Base-by-base conservation (phyloP, 2,797 vertebrate genomes). In the Enteromius thamalakanensis region DNA sequence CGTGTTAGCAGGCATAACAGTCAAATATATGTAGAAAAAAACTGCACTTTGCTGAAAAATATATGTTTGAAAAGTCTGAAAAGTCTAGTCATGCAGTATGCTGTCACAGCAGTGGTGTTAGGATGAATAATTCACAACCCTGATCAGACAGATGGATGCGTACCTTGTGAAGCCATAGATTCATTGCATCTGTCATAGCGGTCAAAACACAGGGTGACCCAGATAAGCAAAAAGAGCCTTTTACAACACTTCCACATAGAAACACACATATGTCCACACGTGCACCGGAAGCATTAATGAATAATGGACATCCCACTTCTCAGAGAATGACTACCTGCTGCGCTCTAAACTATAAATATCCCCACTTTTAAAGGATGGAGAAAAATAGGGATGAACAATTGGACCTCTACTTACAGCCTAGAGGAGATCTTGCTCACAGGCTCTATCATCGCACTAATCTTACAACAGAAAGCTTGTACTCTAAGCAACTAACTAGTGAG, bases 61-160 rank as follows among this genome's bases (percentile, higher is more conserved):
- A 67, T 19, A 34, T 19, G 49, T 37, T 65, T n/a, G 21, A 21
- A n/a, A 77, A 79, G 45, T 49, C 58, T 14, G 32, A 34, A 34
- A 62, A 40, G 12, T 19, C 70, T 29, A 47, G 15, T 75, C n/a
- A 58, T 4, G 34, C 34, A 34, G 34, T 34, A 34, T 79, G 84
- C 85, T 89, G 90, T 89, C 86, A 83, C 84, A 88, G 89, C 89
- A 92, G 91, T 91, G 90, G 90, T 53, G 84, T 84, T 40, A 78
- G 83, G 78, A 90, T 94, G 87, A 95, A 94, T 94, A 90, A 95
- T 94, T 94, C 85, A 93, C 67, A 79, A 84, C 85, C 0, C 47
- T 80, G 84, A 89, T 91, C 84, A 89, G 85, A 88, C 80, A 70
- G 87, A 90, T 83, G 88, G 89, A 90, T 86, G 87, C 71, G 65